These are phyloP conservation scores for Aplysina aerophoba DNA, from an alignment of 37 sponge, comb jelly and placozoan genomes.

Conservation along the genomic window DNA sequence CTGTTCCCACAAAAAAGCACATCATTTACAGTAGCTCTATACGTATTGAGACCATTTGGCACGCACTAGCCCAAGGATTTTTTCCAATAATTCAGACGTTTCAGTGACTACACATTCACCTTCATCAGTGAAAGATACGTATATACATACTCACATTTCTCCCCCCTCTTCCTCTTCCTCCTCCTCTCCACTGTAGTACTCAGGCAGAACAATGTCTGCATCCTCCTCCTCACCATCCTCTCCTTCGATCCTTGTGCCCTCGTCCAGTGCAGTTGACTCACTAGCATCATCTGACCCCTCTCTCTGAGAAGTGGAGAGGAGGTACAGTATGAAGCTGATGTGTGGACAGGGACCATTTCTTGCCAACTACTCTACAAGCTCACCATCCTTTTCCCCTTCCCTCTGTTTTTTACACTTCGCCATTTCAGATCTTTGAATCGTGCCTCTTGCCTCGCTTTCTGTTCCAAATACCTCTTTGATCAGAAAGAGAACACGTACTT, in stretches of 20 bases:
- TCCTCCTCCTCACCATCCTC: conserved; percentile 21
- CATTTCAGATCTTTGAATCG: conserved; percentile 52
- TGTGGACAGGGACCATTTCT: neutral
- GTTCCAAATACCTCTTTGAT: conserved; percentile 11
- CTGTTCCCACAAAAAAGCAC: too few relatives aligned
- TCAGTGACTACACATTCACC: too few relatives aligned
- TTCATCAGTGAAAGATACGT: too few relatives aligned
- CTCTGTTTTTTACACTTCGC: neutral
- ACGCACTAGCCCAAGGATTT: too few relatives aligned
- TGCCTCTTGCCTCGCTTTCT: conserved; percentile 45
- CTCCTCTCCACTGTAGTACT: conserved; percentile 80
- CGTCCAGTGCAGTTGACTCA: neutral
- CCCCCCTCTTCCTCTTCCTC: neutral
- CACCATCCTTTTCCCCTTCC: conserved; percentile 48
- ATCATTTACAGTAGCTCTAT: too few relatives aligned
- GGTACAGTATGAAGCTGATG: too few relatives aligned
- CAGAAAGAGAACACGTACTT: neutral
- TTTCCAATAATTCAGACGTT: too few relatives aligned
- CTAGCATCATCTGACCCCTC: neutral
- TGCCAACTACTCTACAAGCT: neutral
- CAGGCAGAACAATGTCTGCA: conserved; percentile 68
- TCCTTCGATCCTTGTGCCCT: neutral
- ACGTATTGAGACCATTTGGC: too few relatives aligned
- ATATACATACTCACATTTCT: neutral
- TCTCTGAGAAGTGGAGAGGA: too few relatives aligned